Evolutionary conservation across 1,140 invertebrate species (phyloP), one percentile per base, ranked within the genome.

Genomic region (Phenacoccus solenopsis): DNA sequence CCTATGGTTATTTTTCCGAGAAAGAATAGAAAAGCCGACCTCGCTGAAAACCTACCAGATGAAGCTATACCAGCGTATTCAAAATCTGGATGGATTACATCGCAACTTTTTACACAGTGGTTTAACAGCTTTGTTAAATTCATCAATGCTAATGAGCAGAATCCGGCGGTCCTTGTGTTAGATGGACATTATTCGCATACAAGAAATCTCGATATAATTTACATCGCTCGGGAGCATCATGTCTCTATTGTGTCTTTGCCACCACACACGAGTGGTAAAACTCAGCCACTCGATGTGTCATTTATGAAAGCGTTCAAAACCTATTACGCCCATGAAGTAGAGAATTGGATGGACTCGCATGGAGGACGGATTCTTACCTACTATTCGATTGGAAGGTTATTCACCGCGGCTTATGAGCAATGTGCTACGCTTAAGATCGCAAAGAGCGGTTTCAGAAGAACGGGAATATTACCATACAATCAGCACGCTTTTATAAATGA

Each of bases 1-100:
- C 76, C 76, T 30, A 72, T 77, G 74, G 70, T 78, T 9, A 77
- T 79, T 69, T 78, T 76, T 74, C 76, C 77, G 1, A 71, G 77
- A 30, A 78, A 78, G 76, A 74, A 74, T 67, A 74, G 74, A 71
- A 75, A 71, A 38, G 73, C 75, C 28, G 68, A 5, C 72, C 38
- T 70, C 78, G 69, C 75, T 76, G 75, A 75, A 74, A 73, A 75
- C 75, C 49, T 75, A 67, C 76, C 77, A 69, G 72, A 72, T 70
- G 76, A 77, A 70, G 70, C 76, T n/a, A 75, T 78, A 30, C 69
- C 73, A n/a, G 72, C 24, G 72, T 74, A 69, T 25, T 78, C 79
- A 61, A 70, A 70, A 38, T 75, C 76, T 75, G 73, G 75, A 74
- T 59, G 73, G 72, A 67, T 74, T 73, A 61, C 70, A 74, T 70